Conservation (phyloP, 1,140 invertebrate genomes). For the Macrobrachium nipponense region DNA sequence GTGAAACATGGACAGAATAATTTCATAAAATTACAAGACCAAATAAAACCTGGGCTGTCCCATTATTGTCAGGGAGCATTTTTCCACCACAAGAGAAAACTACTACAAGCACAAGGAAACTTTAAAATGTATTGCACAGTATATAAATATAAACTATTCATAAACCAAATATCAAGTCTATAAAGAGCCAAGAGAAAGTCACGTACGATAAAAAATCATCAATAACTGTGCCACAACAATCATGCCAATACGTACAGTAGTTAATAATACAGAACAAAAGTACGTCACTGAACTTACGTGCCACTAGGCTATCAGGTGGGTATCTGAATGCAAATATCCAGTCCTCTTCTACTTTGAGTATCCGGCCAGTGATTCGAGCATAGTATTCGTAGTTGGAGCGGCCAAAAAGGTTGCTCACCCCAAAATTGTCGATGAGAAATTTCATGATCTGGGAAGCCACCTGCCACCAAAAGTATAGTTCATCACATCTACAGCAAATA, state of each 20-base stretch:
- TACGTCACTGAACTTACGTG: slow-evolving; percentile 74
- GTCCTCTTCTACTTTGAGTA: slow-evolving; percentile 91
- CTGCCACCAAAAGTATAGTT: slow-evolving; percentile 70
- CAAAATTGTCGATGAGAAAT: slow-evolving; percentile 97
- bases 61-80: no score
- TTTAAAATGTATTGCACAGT: no score
- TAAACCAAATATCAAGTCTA: not conserved
- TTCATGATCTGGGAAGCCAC: slow-evolving; percentile 94
- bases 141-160: no score
- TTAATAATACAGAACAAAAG: slow-evolving; percentile 49
- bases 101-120: no score
- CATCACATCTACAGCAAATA: not conserved
- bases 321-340: slow-evolving; percentile 95
- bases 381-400: slow-evolving; percentile 98
- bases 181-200: not conserved
- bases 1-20: no score
- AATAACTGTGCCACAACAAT: not conserved
- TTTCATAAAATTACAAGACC: no score
- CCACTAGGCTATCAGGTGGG: slow-evolving; percentile 82
- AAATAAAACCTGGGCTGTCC: no score
- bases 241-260: not conserved
- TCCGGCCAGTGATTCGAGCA: slow-evolving; percentile 91
- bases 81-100: no score
- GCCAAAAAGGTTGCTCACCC: slow-evolving; percentile 93
- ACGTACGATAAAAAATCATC: not conserved